Percentiles rank a stretch among this genome's conserved stretches.
These are phyloP conservation scores for Halocaridina rubra DNA, from an alignment of 2,888 invertebrate species.

Conservation along the genomic window DNA sequence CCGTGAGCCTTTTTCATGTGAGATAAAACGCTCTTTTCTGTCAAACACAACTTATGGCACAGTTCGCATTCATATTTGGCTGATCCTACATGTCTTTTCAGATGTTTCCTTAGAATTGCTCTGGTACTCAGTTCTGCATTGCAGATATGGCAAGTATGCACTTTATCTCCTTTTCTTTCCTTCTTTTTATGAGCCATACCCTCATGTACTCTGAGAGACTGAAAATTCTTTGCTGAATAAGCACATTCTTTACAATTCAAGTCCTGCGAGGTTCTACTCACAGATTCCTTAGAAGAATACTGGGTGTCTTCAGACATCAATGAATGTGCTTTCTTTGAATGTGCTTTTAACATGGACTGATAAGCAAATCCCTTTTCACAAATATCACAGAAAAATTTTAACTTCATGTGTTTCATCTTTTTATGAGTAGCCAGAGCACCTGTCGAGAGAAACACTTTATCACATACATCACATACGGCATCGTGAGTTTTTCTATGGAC, in stretches of 20 bases:
- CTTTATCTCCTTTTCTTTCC: not conserved
- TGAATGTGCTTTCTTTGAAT: constrained; percentile 17
- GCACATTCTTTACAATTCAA: constrained; percentile 16
- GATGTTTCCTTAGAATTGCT: not conserved
- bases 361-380: constrained; percentile 23
- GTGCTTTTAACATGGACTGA: constrained; percentile 15
- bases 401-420: constrained; percentile 22
- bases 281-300: not conserved
- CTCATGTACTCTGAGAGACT: constrained; percentile 17
- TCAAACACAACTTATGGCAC: not conserved
- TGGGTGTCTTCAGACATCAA: not conserved
- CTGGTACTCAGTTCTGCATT: not conserved
- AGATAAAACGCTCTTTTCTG: not conserved
- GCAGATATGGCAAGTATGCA: constrained; percentile 14
- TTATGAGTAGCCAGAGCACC: constrained; percentile 26
- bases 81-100: not conserved
- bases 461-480: constrained; percentile 6
- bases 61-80: not conserved
- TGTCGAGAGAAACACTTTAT: constrained; percentile 3
- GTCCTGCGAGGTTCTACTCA: not conserved
- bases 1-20: not conserved
- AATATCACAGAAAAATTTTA: not conserved
- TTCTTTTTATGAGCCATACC: not conserved
- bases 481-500: constrained; percentile 34
- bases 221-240: not conserved